Conservation (phyloP, 2,797 vertebrate species). For the Sebastes steindachneri region DNA sequence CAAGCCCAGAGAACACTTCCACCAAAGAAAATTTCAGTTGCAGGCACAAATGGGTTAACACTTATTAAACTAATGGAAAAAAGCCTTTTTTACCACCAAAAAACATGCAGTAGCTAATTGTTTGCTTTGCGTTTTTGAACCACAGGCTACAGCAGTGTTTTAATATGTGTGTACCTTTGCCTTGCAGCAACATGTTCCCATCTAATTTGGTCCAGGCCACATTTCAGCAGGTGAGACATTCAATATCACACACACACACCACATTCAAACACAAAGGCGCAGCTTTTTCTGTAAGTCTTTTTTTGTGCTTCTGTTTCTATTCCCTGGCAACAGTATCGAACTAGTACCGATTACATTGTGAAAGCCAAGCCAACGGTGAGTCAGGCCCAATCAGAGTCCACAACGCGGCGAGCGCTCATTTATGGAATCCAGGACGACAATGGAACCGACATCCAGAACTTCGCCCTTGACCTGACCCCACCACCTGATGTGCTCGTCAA, state of each 20-base stretch:
- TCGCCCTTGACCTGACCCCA: conserved; percentile 93
- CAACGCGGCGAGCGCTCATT: conserved; percentile 85
- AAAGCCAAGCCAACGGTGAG: conserved; percentile 80
- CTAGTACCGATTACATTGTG: conserved; percentile 87
- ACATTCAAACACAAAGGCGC: background rate
- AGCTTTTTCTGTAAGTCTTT: background rate
- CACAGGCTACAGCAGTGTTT: background rate
- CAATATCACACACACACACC: background rate
- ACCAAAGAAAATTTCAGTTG: too few species aligned
- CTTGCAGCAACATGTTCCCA: conserved; percentile 96
- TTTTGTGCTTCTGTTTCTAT: background rate
- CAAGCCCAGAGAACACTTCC: background rate
- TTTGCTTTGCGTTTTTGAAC: background rate
- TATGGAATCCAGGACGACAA: conserved; percentile 94
- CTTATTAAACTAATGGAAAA: background rate
- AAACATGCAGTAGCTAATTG: background rate
- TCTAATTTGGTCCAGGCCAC: conserved; percentile 96
- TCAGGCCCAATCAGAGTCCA: conserved; percentile 76
- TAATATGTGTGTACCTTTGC: conserved; percentile 30
- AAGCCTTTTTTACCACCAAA: background rate
- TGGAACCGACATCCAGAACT: conserved; percentile 90
- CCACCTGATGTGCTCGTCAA: conserved; percentile 90
- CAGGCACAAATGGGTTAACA: background rate
- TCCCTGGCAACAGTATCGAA: conserved; percentile 88
- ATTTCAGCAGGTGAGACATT: conserved; percentile 92